Evolutionary conservation across 2,113 vertebrate genomes (phyloP).

Genomic region (Phylloscopus trochiloides): DNA sequence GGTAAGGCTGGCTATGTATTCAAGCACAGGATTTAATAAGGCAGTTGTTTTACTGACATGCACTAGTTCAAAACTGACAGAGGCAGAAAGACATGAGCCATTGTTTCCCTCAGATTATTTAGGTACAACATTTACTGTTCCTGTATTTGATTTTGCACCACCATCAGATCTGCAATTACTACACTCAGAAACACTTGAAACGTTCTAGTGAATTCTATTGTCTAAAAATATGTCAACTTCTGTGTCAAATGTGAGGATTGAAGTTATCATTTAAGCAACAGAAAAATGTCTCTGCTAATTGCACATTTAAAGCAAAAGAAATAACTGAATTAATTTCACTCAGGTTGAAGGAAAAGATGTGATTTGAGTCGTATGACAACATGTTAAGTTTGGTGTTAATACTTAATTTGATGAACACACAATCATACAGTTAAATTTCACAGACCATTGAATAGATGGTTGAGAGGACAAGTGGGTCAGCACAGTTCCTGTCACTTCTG

Average conservation of each 20-base stretch:
- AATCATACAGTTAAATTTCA: not conserved
- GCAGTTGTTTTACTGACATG: slow-evolving; percentile 44
- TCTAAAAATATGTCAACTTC: slow-evolving; percentile 67
- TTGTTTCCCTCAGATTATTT: slow-evolving; percentile 61
- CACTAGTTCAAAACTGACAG: not conserved
- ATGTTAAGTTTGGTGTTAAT: not conserved
- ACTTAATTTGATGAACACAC: not conserved
- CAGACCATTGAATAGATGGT: not conserved
- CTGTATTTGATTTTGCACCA: slow-evolving; percentile 43
- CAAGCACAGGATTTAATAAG: slow-evolving; percentile 26
- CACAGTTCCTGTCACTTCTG: not conserved
- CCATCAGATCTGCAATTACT: slow-evolving; percentile 52
- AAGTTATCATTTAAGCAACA: slow-evolving; percentile 52
- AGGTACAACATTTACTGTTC: slow-evolving; percentile 58
- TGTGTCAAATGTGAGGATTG: slow-evolving; percentile 55
- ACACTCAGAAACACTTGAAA: slow-evolving; percentile 29
- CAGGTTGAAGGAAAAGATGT: slow-evolving; percentile 28
- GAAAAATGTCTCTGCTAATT: slow-evolving; percentile 52
- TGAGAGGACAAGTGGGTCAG: not conserved
- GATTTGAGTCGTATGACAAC: not conserved
- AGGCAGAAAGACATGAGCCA: slow-evolving; percentile 16
- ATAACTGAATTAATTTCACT: slow-evolving; percentile 49
- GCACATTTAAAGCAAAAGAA: slow-evolving; percentile 26
- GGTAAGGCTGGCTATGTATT: not conserved
- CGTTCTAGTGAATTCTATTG: slow-evolving; percentile 37